Evolutionary conservation across 2,888 invertebrate species (phyloP), one percentile per base, ranked within the genome.

Genomic region (Macrostomum cliftonense): DNA sequence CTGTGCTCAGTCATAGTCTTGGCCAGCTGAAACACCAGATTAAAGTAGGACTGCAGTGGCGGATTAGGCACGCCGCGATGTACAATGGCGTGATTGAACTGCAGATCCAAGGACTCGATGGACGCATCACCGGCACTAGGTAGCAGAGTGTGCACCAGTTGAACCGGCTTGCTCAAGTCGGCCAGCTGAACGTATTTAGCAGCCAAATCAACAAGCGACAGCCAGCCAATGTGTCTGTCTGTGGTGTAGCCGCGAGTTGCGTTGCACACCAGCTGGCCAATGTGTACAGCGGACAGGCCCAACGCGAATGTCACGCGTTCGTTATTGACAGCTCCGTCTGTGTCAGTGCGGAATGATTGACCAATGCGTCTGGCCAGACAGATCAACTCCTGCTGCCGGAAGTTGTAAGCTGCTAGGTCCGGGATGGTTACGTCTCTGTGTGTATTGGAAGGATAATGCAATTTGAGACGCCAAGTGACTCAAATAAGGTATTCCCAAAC

Each of bases 1-100:
- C 36, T 45, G n/a, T 63, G 62, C 46, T 63, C 62, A 45, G 63
- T 49, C 63, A 63, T 64, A 12, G 63, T 63, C 47, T 62, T 63
- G 2, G 61, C 59, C 40, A 64, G 52, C 52, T 61, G 61, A 53
- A 63, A 63, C 12, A 63, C 61, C 46, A 63, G 51, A 48, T 63
- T 61, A 57, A 57, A 63, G 50, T 64, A 64, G 40, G 59, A 60
- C 54, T 59, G 59, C 37, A 63, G 57, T 49, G 57, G 55, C n/a
- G 59, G 52, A 53, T 63, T 64, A 36, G 57, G 54, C 36, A 61
- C 60, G 37, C 60, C 57, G 5, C 28, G 4, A 9, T 28, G 28
- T 28, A 28, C 28, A 28, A 28, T 28, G 9, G 28, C 28, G 28
- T 28, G 28, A 9, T 28, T 28, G 9, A 28, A 28, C 28, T 28